Evolutionary conservation across 2,113 vertebrate genomes (phyloP).

Genomic region (Hyaena hyaena): DNA sequence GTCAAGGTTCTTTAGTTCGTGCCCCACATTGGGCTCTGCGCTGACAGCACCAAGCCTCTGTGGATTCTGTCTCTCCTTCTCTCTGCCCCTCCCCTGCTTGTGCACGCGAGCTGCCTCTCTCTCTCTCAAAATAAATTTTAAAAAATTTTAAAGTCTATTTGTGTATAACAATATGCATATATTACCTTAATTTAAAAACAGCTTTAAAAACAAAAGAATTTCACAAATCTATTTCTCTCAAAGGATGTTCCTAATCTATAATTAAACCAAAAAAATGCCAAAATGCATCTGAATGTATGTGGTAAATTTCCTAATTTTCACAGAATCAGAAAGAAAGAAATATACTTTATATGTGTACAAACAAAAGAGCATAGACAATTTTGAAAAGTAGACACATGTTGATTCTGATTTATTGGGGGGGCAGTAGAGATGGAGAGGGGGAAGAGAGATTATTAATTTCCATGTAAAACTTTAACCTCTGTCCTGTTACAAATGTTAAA

Average conservation of each 20-base stretch:
- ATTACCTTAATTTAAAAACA: slow-evolving; percentile 3
- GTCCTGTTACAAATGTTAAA: neutral
- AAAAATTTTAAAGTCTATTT: neutral
- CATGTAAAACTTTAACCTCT: neutral
- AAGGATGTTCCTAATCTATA: neutral
- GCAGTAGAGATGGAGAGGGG: neutral
- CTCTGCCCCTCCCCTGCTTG: too few species aligned
- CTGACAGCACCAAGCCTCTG: too few species aligned
- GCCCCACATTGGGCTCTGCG: too few species aligned
- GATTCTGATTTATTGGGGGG: neutral
- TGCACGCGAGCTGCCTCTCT: too few species aligned
- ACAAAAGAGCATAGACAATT: neutral
- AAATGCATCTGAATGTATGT: neutral
- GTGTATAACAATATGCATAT: neutral
- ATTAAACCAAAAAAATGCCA: slow-evolving; percentile 1
- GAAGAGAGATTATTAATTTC: neutral
- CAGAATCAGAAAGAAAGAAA: neutral
- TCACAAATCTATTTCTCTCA: neutral
- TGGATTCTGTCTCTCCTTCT: too few species aligned
- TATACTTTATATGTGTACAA: neutral
- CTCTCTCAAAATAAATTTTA: too few species aligned
- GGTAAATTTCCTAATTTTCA: neutral
- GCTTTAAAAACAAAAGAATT: slow-evolving; percentile 22
- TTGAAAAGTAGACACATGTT: neutral
- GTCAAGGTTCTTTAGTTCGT: too few species aligned